phyloP scores from a whole-genome alignment of 2,113 vertebrate species.

The Zosterops lateralis region DNA sequence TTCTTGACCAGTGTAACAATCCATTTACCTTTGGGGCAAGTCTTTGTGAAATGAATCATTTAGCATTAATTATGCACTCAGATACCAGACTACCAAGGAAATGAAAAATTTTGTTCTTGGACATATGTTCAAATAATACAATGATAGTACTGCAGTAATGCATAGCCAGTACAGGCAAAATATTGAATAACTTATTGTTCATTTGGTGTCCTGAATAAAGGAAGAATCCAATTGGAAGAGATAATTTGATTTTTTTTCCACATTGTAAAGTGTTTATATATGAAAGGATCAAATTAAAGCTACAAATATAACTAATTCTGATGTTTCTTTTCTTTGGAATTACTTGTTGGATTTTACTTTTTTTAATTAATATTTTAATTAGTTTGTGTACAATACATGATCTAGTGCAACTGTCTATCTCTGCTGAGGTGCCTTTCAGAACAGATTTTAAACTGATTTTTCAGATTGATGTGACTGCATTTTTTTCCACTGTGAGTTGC shows the following conservation, averaged over 20 bases:
- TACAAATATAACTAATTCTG: background rate
- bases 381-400: background rate
- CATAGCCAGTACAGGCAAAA: background rate
- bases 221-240: background rate
- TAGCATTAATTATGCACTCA: background rate
- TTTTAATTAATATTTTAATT: background rate
- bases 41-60: background rate
- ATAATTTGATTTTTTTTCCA: background rate
- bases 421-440: background rate
- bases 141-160: background rate
- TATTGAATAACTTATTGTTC: background rate
- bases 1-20: background rate
- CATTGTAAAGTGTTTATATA: background rate
- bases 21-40: background rate
- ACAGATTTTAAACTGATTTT: background rate
- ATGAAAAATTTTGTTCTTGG: background rate
- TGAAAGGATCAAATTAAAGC: background rate
- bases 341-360: background rate
- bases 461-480: background rate
- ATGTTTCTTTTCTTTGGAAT: background rate
- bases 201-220: background rate
- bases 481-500: background rate
- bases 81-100: background rate
- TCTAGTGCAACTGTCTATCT: background rate
- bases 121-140: background rate